Percentiles rank a stretch among this genome's conserved stretches.
phyloP scores from a whole-genome alignment of 2,113 vertebrate genomes.

The Clarias magur region DNA sequence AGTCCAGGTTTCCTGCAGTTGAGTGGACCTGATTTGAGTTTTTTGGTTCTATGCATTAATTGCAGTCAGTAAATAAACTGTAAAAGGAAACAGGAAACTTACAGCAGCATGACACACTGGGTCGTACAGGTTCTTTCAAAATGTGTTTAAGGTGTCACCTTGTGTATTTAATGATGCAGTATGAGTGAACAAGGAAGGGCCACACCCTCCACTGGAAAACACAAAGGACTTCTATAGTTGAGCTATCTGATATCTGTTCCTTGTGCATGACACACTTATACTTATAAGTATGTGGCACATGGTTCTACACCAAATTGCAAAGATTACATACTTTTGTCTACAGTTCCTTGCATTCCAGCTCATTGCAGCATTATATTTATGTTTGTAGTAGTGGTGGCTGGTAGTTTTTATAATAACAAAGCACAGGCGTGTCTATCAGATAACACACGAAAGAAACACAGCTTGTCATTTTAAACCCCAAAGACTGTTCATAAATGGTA shows the following conservation, averaged over 20 bases:
- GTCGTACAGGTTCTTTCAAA: not conserved
- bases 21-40: not conserved
- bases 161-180: conserved; percentile 7
- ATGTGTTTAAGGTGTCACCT: not conserved
- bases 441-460: not conserved
- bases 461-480: not conserved
- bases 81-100: not conserved
- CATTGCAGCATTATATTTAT: not conserved
- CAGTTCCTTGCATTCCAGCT: not conserved
- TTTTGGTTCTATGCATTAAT: not conserved
- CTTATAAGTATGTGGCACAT: not conserved
- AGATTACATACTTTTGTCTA: not conserved
- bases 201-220: conserved; percentile 45
- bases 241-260: conserved; percentile 28
- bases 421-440: not conserved
- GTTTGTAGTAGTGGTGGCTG: not conserved
- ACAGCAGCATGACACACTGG: not conserved
- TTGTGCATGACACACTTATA: not conserved
- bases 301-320: not conserved
- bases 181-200: conserved; percentile 3
- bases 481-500: not conserved
- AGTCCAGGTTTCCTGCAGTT: not conserved
- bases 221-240: not conserved
- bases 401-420: not conserved
- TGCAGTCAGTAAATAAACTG: not conserved